These are phyloP conservation scores for Phorcus lineatus DNA, from an alignment of 2,888 invertebrate species.

Conservation along the genomic window DNA sequence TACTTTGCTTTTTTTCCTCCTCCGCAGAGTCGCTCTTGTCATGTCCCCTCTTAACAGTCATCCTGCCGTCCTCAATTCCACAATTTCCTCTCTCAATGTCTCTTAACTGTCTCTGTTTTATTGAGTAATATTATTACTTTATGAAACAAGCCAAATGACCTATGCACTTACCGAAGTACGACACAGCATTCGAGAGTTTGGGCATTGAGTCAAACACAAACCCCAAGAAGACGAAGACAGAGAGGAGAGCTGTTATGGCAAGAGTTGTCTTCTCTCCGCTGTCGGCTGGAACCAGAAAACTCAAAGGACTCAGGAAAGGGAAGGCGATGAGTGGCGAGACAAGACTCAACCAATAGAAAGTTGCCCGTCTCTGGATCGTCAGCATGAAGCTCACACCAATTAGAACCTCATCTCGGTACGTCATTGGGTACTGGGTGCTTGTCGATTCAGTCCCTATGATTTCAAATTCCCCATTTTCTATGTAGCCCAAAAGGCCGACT, in stretches of 20 bases:
- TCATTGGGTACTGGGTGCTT: not conserved
- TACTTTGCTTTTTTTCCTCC: too few species aligned
- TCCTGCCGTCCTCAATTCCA: too few species aligned
- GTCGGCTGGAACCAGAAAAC: conserved; percentile 24
- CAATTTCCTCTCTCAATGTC: too few species aligned
- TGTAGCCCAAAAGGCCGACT: not conserved
- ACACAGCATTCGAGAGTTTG: conserved; percentile 13
- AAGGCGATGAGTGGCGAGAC: not conserved
- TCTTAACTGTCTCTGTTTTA: too few species aligned
- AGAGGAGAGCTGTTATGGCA: conserved; percentile 11
- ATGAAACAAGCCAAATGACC: too few species aligned
- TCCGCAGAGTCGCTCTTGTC: too few species aligned
- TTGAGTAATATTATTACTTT: too few species aligned
- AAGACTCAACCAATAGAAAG: conserved; percentile 15
- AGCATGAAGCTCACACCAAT: not conserved
- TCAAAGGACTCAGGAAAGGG: conserved; percentile 10
- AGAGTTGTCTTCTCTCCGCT: conserved; percentile 29
- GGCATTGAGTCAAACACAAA: conserved; percentile 15
- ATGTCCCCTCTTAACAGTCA: too few species aligned
- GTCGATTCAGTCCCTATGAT: not conserved
- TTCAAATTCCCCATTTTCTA: not conserved
- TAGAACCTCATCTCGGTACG: not conserved
- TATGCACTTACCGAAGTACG: not conserved
- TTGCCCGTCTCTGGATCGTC: not conserved
- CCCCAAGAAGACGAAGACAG: conserved; percentile 6